Percentiles rank a stretch among this genome's conserved stretches.
Evolutionary conservation across 2,888 invertebrate genomes (phyloP).

Genomic region (Diarsia mendica): DNA sequence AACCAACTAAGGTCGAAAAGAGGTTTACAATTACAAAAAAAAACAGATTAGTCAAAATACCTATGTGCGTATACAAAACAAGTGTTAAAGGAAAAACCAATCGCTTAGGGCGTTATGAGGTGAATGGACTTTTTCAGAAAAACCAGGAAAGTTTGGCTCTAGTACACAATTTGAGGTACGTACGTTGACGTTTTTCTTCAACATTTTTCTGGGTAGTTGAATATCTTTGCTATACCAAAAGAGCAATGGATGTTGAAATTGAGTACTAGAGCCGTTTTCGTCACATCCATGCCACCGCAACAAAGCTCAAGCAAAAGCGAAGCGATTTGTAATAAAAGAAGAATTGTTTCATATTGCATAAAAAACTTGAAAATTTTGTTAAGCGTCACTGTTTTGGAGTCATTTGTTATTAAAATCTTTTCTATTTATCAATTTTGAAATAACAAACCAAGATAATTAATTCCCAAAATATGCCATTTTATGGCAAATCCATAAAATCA

Average conservation of each 20-base stretch:
- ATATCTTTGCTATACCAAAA: neutral
- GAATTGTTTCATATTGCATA: slow-evolving; percentile 61
- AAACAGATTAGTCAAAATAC: slow-evolving; percentile 84
- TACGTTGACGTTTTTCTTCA: slow-evolving; percentile 18
- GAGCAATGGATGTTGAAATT: slow-evolving; percentile 55
- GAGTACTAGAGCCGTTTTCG: slow-evolving; percentile 49
- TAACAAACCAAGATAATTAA: neutral
- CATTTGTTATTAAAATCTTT: neutral
- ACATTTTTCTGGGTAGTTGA: neutral
- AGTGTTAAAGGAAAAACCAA: slow-evolving; percentile 88
- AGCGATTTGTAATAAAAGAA: slow-evolving; percentile 80
- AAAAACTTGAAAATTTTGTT: slow-evolving; percentile 48
- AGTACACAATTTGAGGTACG: slow-evolving; percentile 52
- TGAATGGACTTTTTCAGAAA: slow-evolving; percentile 67
- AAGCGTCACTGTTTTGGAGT: slow-evolving; percentile 76
- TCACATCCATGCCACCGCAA: slow-evolving; percentile 82
- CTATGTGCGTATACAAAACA: slow-evolving; percentile 86
- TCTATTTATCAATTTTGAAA: neutral
- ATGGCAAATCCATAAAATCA: neutral
- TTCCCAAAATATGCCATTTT: slow-evolving; percentile 17
- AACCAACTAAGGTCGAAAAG: slow-evolving; percentile 59
- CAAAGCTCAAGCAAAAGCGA: slow-evolving; percentile 89
- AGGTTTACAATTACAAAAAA: slow-evolving; percentile 69
- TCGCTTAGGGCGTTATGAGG: slow-evolving; percentile 85
- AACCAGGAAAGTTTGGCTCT: slow-evolving; percentile 34